Conservation (phyloP, 2,113 vertebrate species). For the Aramus guarauna region DNA sequence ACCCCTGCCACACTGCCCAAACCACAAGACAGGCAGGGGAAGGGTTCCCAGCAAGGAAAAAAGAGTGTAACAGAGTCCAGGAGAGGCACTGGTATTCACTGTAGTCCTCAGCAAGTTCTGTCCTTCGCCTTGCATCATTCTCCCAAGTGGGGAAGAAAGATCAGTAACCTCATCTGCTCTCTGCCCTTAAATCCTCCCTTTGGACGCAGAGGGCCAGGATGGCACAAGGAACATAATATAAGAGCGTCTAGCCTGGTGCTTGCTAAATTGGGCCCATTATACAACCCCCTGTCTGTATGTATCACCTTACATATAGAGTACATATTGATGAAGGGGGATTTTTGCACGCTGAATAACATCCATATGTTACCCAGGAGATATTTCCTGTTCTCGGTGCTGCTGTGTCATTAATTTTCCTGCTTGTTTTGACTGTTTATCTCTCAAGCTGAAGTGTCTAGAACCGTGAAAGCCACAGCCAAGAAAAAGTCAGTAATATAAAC, state of each 20-base stretch:
- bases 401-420: background rate
- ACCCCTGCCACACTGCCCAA: background rate
- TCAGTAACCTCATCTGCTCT: background rate
- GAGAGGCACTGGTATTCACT: background rate
- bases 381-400: background rate
- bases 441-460: background rate
- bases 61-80: background rate
- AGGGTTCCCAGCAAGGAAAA: background rate
- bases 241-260: background rate
- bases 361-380: background rate
- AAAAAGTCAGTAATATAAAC: background rate
- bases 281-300: background rate
- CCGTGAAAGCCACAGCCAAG: background rate
- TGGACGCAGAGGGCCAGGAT: background rate
- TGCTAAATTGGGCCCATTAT: background rate
- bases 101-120: background rate
- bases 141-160: background rate
- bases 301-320: background rate
- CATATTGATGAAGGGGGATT: background rate
- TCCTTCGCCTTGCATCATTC: background rate
- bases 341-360: background rate
- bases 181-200: background rate
- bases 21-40: background rate
- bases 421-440: slow-evolving; percentile 32
- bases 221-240: background rate